Evolutionary conservation across 2,888 invertebrate genomes (phyloP).

Genomic region (Dicyrtomina minuta): DNA sequence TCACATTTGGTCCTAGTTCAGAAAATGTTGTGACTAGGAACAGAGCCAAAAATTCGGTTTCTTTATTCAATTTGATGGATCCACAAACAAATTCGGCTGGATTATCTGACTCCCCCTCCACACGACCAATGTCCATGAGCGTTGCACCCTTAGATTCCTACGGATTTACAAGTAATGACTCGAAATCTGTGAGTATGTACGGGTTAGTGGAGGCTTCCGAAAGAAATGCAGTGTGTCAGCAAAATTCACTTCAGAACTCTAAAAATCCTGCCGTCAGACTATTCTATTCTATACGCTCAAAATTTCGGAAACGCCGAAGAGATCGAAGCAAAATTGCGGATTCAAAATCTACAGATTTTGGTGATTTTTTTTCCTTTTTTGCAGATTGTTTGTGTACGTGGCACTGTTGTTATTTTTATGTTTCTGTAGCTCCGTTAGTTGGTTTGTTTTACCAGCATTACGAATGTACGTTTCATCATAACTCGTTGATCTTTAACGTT

Average conservation of each 20-base stretch:
- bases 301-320: constrained; percentile 42
- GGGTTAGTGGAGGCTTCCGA: constrained; percentile 36
- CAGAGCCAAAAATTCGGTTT: constrained; percentile 41
- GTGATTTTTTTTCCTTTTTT: constrained; percentile 31
- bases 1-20: neutral
- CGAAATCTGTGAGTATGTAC: constrained; percentile 49
- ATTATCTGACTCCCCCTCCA: constrained; percentile 4
- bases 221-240: neutral
- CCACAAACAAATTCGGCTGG: neutral
- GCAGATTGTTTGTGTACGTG: neutral
- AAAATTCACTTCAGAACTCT: neutral
- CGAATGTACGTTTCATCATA: no score
- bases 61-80: constrained; percentile 45
- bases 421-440: no score
- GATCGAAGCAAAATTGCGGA: constrained; percentile 48
- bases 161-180: constrained; percentile 6
- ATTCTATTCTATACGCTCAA: constrained; percentile 47
- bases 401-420: no score
- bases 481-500: neutral
- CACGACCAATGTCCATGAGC: constrained; percentile 41
- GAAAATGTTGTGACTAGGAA: constrained; percentile 13
- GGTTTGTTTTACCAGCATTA: no score
- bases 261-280: constrained; percentile 46
- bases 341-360: constrained; percentile 46
- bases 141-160: constrained; percentile 13